Percentiles rank a stretch among this genome's conserved stretches.
Conservation (phyloP, 2,113 vertebrate genomes). For the Tyrannus savana region DNA sequence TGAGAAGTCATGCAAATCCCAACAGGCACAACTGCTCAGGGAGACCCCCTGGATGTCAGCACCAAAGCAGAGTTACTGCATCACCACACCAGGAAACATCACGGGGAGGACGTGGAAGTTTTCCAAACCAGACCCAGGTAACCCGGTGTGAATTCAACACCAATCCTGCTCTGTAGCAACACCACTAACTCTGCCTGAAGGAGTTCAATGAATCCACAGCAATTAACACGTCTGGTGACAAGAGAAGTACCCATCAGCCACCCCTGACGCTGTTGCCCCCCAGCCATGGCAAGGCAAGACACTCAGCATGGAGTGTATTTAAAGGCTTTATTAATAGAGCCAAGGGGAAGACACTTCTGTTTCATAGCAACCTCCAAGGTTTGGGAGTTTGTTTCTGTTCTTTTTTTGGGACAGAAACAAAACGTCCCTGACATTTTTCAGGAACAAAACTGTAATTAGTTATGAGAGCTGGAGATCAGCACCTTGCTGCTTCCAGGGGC, state of each 20-base stretch:
- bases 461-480: neutral
- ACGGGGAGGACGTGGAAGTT: neutral
- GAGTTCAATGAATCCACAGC: neutral
- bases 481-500: neutral
- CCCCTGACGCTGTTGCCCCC: too few relatives aligned
- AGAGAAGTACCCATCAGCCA: neutral
- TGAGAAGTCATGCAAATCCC: neutral
- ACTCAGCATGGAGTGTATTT: neutral
- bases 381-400: conserved; percentile 39
- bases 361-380: conserved; percentile 31
- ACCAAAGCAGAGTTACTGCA: neutral
- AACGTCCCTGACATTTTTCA: conserved; percentile 33
- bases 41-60: neutral
- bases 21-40: neutral
- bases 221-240: neutral
- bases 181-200: neutral
- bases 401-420: conserved; percentile 29
- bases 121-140: neutral
- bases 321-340: neutral
- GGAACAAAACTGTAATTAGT: neutral
- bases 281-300: neutral
- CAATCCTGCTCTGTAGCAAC: neutral
- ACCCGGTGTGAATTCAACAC: neutral
- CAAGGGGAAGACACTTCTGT: neutral
- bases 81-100: neutral